Evolutionary conservation across 2,113 vertebrate genomes (phyloP).

Genomic region (Hipposideros armiger): DNA sequence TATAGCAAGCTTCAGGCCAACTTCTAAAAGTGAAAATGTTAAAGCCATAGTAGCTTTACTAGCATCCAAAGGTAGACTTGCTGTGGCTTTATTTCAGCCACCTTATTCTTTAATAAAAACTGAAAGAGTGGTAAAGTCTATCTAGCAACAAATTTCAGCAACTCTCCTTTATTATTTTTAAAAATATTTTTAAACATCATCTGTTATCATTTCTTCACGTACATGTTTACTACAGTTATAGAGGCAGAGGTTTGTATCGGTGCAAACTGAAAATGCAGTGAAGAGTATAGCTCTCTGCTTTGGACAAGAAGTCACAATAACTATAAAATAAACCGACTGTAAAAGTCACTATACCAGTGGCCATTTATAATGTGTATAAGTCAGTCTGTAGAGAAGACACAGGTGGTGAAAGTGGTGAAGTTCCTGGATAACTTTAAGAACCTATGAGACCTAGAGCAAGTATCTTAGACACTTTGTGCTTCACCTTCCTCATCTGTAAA

Average conservation of each 20-base stretch:
- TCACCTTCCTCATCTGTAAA: neutral
- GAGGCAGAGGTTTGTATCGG: neutral
- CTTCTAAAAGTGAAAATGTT: slow-evolving; percentile 1
- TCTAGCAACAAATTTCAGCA: neutral
- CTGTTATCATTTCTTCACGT: neutral
- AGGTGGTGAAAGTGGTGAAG: neutral
- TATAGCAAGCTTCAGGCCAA: neutral
- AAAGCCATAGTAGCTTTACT: slow-evolving; percentile 8
- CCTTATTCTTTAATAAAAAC: neutral
- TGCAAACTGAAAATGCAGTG: neutral
- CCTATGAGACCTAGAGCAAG: neutral
- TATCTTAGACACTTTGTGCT: neutral
- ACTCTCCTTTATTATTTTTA: neutral
- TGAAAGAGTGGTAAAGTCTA: neutral
- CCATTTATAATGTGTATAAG: neutral
- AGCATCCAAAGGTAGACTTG: neutral
- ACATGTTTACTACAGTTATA: neutral
- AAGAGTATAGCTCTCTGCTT: neutral
- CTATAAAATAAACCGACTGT: neutral
- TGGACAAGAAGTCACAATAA: neutral
- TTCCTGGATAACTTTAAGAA: neutral
- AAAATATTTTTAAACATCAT: neutral
- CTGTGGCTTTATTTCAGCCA: neutral
- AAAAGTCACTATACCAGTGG: neutral
- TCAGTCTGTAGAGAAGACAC: neutral